Evolutionary conservation across 2,113 vertebrate species (phyloP).

Genomic region (Podarcis muralis): DNA sequence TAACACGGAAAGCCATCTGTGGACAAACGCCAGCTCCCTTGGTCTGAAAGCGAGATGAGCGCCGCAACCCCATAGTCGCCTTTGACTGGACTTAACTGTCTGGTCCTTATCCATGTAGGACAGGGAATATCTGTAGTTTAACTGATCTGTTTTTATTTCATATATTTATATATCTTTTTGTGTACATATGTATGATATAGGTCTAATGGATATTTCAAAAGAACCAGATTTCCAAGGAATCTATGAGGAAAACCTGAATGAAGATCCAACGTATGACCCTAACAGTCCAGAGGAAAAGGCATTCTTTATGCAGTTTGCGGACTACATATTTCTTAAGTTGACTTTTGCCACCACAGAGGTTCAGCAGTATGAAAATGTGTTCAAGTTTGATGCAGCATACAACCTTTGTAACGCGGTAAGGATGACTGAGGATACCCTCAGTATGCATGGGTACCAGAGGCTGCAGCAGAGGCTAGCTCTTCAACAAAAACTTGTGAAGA

Average conservation of each 20-base stretch:
- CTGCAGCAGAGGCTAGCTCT: conserved; percentile 74
- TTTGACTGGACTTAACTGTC: too few relatives aligned
- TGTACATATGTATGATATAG: conserved; percentile 48
- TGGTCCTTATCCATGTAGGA: not conserved
- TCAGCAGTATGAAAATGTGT: conserved; percentile 73
- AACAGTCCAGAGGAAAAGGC: conserved; percentile 68
- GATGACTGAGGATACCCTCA: conserved; percentile 68
- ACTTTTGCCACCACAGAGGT: conserved; percentile 66
- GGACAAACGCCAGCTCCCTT: too few relatives aligned
- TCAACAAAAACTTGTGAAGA: conserved; percentile 73
- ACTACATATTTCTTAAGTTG: conserved; percentile 71
- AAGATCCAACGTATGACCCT: conserved; percentile 76
- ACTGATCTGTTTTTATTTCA: not conserved
- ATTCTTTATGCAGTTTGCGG: conserved; percentile 73
- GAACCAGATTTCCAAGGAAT: conserved; percentile 76
- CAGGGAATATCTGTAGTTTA: not conserved
- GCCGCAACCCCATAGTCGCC: too few relatives aligned
- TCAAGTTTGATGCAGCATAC: conserved; percentile 71
- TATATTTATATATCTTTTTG: conserved; percentile 1
- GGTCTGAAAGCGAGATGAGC: too few relatives aligned
- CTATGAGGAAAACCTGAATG: conserved; percentile 65
- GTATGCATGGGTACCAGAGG: conserved; percentile 70
- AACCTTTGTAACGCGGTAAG: conserved; percentile 66
- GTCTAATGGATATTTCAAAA: conserved; percentile 71
- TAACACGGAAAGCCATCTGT: too few relatives aligned